A percentile compares a stretch with the other conserved stretches of the same genome.
Conservation (phyloP, 2,797 vertebrate genomes). For the Orientallactaga sibirica region DNA sequence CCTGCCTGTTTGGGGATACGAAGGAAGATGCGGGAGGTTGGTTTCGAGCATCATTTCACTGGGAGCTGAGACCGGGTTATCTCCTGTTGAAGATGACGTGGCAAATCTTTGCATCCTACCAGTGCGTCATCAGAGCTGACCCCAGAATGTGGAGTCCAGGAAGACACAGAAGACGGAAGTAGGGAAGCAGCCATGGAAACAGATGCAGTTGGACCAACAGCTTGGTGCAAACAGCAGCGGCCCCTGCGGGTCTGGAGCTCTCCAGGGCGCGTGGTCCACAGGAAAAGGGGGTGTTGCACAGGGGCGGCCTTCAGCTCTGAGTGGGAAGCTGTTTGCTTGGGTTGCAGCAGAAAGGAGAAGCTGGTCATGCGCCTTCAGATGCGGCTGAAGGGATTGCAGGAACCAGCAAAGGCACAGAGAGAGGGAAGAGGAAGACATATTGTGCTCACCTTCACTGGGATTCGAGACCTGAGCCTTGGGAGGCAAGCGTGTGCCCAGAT, state of each 20-base stretch:
- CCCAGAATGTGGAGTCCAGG: background rate
- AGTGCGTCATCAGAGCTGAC: background rate
- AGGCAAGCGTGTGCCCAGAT: background rate
- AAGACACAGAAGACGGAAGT: background rate
- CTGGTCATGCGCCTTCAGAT: background rate
- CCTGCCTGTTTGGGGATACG: background rate
- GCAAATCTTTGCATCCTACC: background rate
- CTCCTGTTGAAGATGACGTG: background rate
- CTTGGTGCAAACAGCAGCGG: no score
- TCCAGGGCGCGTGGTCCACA: background rate
- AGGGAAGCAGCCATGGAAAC: background rate
- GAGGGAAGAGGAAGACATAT: no score
- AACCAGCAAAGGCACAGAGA: background rate
- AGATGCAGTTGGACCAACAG: accelerated
- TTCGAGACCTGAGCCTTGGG: background rate
- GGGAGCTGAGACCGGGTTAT: background rate
- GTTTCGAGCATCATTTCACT: background rate
- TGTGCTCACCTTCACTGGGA: background rate
- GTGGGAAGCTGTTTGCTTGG: background rate
- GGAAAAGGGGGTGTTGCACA: background rate
- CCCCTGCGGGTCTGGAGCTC: no score
- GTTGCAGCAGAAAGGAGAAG: background rate
- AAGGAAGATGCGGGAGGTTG: background rate
- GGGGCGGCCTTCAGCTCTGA: background rate
- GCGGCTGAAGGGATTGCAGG: background rate